Evolutionary conservation across 2,113 vertebrate species (phyloP).

Genomic region (Leucoraja erinaceus): DNA sequence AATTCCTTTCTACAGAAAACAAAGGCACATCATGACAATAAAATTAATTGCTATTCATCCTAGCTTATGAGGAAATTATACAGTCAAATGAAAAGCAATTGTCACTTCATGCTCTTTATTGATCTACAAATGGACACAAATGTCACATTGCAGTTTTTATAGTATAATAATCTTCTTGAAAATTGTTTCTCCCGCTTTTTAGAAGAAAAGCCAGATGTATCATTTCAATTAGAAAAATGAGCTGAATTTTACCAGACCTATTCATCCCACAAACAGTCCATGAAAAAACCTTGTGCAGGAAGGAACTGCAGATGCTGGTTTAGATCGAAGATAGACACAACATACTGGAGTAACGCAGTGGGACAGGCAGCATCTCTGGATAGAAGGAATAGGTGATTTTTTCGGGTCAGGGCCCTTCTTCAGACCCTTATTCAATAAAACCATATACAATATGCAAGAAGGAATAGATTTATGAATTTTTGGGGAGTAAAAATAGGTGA

Average conservation of each 20-base stretch:
- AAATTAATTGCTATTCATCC: not conserved
- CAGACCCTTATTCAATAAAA: too few species aligned
- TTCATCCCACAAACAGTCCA: not conserved
- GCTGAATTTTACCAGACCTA: not conserved
- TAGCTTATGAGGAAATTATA: not conserved
- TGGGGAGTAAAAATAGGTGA: too few species aligned
- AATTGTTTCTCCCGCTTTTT: not conserved
- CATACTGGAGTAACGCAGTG: too few species aligned
- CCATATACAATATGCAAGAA: not conserved
- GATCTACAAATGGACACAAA: not conserved
- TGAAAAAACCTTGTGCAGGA: too few species aligned
- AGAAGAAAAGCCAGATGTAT: not conserved
- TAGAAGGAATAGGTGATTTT: too few species aligned
- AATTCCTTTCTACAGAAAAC: not conserved
- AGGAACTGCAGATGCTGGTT: too few species aligned
- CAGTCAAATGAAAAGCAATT: not conserved
- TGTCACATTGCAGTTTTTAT: not conserved
- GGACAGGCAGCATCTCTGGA: too few species aligned
- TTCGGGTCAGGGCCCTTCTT: too few species aligned
- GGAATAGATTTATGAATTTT: not conserved
- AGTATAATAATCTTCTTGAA: not conserved
- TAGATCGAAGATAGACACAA: too few species aligned
- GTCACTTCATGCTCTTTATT: not conserved
- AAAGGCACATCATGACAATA: not conserved
- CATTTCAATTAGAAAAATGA: not conserved